Percentiles rank a stretch among this genome's conserved stretches.
phyloP scores from a whole-genome alignment of 2,888 invertebrate genomes.

The Callyntrura sp. region DNA sequence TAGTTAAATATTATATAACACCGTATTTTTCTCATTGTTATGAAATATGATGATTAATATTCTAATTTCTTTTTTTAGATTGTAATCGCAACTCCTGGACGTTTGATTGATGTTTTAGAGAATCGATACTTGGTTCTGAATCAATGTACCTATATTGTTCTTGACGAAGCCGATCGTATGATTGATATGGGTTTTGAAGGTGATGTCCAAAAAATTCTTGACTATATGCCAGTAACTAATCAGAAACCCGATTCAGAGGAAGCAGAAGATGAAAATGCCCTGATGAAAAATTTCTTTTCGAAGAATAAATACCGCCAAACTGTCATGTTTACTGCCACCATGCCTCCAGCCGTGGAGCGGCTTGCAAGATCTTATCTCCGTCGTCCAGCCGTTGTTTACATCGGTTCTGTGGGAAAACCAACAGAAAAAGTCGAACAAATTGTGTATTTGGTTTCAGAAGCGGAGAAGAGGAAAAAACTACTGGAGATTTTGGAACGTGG shows the following conservation, averaged over 20 bases:
- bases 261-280: conserved; percentile 96
- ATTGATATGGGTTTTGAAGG: conserved; percentile 99
- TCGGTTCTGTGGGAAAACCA: conserved; percentile 98
- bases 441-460: conserved; percentile 97
- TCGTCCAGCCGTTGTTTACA: conserved; percentile 98
- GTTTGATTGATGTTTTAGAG: conserved; percentile 99
- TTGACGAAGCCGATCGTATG: conserved; percentile 99
- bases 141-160: conserved; percentile 99
- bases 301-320: conserved; percentile 99
- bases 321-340: conserved; percentile 99
- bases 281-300: conserved; percentile 97
- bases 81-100: conserved; percentile 99
- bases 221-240: conserved; percentile 99
- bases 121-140: conserved; percentile 98
- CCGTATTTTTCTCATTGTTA: too few species aligned
- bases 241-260: conserved; percentile 99
- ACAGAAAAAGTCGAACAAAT: conserved; percentile 99
- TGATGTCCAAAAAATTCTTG: conserved; percentile 98
- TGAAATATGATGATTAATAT: conserved; percentile 22
- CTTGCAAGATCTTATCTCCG: conserved; percentile 97
- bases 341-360: conserved; percentile 99
- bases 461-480: conserved; percentile 98
- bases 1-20: too few species aligned
- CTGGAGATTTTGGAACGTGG: conserved; percentile 96
- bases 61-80: conserved; percentile 87